Evolutionary conservation across 2,113 vertebrate genomes (phyloP).

Genomic region (zebrafish (Danio rerio)): DNA sequence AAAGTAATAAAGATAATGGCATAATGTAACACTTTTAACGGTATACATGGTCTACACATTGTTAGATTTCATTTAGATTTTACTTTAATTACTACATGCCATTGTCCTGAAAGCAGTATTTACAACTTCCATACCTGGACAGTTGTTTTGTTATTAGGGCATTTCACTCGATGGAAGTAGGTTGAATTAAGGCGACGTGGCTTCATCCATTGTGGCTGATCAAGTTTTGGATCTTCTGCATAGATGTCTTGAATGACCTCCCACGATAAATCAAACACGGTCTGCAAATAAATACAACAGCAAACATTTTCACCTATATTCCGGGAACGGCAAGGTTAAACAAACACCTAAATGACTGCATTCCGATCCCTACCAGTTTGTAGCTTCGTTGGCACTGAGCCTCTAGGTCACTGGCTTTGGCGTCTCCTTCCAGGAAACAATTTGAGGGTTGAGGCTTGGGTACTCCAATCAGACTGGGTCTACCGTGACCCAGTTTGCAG

Average conservation of each 20-base stretch:
- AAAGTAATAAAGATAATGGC: too few species aligned
- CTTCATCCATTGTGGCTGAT: constrained; percentile 93
- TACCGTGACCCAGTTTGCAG: constrained; percentile 78
- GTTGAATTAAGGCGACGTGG: constrained; percentile 79
- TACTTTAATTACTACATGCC: too few species aligned
- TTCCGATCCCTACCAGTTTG: constrained; percentile 79
- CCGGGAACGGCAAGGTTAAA: neutral
- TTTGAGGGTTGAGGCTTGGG: constrained; percentile 70
- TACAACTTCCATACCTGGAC: constrained; percentile 93
- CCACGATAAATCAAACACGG: constrained; percentile 92
- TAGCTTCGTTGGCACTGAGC: constrained; percentile 84
- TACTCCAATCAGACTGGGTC: constrained; percentile 62
- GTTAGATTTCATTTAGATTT: too few species aligned
- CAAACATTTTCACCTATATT: neutral
- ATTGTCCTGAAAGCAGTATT: too few species aligned
- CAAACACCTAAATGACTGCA: neutral
- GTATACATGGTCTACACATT: too few species aligned
- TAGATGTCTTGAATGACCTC: constrained; percentile 95
- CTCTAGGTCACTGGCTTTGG: constrained; percentile 77
- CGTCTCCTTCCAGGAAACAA: constrained; percentile 70
- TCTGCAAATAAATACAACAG: constrained; percentile 70
- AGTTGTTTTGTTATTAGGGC: constrained; percentile 80
- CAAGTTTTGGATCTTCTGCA: constrained; percentile 86
- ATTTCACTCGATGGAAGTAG: constrained; percentile 85
- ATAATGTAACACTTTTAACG: too few species aligned